phyloP scores from a whole-genome alignment of 2,797 vertebrate species.

The Ibycter americanus region DNA sequence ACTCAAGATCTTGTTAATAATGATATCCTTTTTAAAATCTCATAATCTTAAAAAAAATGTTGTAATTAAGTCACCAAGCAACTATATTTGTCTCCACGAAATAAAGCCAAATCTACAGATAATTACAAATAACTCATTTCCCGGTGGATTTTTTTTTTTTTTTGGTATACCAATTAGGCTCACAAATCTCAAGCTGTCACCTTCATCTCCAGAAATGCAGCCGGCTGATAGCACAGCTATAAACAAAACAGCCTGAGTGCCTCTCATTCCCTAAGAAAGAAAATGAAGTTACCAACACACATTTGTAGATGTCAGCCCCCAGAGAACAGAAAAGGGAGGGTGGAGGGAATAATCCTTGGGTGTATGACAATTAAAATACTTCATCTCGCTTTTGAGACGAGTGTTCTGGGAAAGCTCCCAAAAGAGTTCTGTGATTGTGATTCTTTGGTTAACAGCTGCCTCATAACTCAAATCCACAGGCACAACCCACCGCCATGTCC shows the following conservation, averaged over 20 bases:
- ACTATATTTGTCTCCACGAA: conserved; percentile 64
- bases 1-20: conserved; percentile 60
- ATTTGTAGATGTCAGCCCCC: conserved; percentile 20
- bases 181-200: conserved; percentile 71
- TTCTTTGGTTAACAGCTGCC: neutral
- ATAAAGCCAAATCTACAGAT: conserved; percentile 69
- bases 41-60: conserved; percentile 49
- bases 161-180: conserved; percentile 60
- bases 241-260: conserved; percentile 43
- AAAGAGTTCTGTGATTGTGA: neutral
- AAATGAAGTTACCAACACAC: conserved; percentile 54
- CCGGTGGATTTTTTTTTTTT: conserved; percentile 26
- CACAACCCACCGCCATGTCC: neutral
- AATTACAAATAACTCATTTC: conserved; percentile 65
- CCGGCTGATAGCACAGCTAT: conserved; percentile 24
- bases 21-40: conserved; percentile 51
- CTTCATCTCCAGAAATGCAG: conserved; percentile 59
- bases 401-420: neutral
- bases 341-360: neutral
- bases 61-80: conserved; percentile 66
- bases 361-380: conserved; percentile 1
- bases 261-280: conserved; percentile 18
- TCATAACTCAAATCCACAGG: neutral
- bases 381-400: neutral
- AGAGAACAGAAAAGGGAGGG: neutral